phyloP scores from a whole-genome alignment of 2,797 vertebrate genomes.

The Protosalanx chinensis region DNA sequence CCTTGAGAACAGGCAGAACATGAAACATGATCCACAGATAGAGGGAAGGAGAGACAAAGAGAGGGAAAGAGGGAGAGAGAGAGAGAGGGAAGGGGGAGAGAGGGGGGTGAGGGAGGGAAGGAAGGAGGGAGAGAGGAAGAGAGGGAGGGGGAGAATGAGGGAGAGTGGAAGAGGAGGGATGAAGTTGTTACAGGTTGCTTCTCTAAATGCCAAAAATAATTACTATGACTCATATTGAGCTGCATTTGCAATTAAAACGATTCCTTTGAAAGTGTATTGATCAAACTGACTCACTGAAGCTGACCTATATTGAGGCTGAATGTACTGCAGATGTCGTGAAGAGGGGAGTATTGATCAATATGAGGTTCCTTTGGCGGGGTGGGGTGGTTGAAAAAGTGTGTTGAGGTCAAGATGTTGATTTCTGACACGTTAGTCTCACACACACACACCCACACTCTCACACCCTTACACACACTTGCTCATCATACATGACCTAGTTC shows the following conservation, averaged over 20 bases:
- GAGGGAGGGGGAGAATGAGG: background rate
- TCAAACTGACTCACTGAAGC: no score
- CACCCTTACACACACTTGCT: background rate
- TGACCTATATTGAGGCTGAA: no score
- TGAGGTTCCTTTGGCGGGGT: background rate
- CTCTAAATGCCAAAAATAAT: no score
- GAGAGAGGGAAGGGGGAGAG: background rate
- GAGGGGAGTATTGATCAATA: background rate
- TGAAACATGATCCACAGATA: no score
- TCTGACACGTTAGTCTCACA: background rate
- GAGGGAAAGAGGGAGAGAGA: background rate
- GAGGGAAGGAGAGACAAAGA: background rate
- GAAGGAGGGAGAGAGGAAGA: background rate
- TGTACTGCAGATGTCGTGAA: no score
- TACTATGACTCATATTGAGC: no score
- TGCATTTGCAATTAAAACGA: no score
- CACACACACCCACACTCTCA: background rate
- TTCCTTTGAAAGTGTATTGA: no score
- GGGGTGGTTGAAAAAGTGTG: no score
- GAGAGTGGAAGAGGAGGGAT: background rate
- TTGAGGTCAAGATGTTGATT: no score
- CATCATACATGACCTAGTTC: background rate
- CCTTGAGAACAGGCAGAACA: no score
- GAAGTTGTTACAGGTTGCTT: background rate
- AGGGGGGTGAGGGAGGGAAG: no score